A percentile compares a stretch with the other conserved stretches of the same genome.
Conservation (phyloP, 1,140 invertebrate genomes). For the Aleiodes sp. region DNA sequence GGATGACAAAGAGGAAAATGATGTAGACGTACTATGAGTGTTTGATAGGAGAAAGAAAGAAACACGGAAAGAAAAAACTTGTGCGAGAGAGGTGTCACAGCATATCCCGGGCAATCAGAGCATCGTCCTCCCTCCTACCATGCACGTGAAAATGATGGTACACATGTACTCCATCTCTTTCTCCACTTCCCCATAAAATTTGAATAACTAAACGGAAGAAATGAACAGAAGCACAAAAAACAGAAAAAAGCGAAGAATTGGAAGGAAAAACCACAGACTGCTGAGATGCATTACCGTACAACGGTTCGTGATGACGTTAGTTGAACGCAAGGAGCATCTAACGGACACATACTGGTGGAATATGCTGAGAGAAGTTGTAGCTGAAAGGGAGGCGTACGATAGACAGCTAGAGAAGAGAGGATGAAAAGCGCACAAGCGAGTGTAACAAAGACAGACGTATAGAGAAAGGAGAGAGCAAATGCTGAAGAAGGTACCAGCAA, state of each 20-base stretch:
- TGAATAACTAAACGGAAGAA: no score
- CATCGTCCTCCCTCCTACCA: not conserved
- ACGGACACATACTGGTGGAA: slow-evolving; percentile 5
- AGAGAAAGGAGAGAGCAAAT: slow-evolving; percentile 1
- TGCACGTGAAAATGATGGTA: not conserved
- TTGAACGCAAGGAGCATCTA: not conserved
- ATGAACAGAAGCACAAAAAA: no score
- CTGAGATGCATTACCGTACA: not conserved
- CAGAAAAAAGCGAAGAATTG: not conserved
- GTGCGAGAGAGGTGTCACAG: not conserved
- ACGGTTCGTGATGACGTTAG: slow-evolving; percentile 10
- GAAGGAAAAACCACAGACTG: not conserved
- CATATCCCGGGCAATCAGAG: slow-evolving; percentile 33
- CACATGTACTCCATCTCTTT: not conserved
- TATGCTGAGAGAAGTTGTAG: slow-evolving; percentile 1
- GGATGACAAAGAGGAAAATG: not conserved
- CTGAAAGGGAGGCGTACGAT: not conserved
- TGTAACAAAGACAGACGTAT: not conserved
- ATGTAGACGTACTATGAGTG: slow-evolving; percentile 11
- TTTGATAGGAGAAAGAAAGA: slow-evolving; percentile 1
- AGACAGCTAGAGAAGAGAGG: not conserved
- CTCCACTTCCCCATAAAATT: no score
- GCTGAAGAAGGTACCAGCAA: not conserved
- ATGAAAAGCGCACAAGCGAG: not conserved
- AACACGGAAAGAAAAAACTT: slow-evolving; percentile 6